Evolutionary conservation across 2,888 invertebrate genomes (phyloP).

Genomic region (Pecten maximus): DNA sequence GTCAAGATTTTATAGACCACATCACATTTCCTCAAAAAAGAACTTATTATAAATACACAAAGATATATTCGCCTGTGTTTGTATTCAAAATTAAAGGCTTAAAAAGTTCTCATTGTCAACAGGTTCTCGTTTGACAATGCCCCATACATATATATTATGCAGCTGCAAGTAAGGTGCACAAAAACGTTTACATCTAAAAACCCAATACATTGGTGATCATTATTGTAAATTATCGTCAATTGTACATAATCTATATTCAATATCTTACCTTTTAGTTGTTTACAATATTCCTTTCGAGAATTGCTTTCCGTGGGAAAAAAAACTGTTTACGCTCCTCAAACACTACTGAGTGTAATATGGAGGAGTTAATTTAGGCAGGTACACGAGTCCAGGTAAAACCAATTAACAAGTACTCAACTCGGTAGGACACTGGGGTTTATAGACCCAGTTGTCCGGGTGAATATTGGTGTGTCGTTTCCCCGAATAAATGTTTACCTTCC

Average conservation of each 20-base stretch:
- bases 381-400: constrained; percentile 2
- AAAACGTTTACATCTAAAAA: neutral
- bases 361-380: constrained; percentile 23
- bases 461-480: neutral
- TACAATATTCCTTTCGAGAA: neutral
- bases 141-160: neutral
- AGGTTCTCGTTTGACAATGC: neutral
- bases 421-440: neutral
- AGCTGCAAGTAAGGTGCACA: neutral
- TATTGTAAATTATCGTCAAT: too few species aligned
- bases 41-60: too few species aligned
- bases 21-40: too few species aligned
- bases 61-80: too few species aligned
- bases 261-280: neutral
- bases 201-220: too few species aligned
- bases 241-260: neutral
- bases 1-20: too few species aligned
- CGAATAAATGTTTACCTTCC: constrained; percentile 14
- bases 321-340: neutral
- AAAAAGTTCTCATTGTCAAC: too few species aligned
- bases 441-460: neutral
- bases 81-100: too few species aligned
- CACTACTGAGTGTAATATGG: neutral
- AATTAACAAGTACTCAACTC: constrained; percentile 18
- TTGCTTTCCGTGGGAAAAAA: neutral